phyloP scores from a whole-genome alignment of 2,113 vertebrate species.

The Hydrochoerus hydrochaeris region DNA sequence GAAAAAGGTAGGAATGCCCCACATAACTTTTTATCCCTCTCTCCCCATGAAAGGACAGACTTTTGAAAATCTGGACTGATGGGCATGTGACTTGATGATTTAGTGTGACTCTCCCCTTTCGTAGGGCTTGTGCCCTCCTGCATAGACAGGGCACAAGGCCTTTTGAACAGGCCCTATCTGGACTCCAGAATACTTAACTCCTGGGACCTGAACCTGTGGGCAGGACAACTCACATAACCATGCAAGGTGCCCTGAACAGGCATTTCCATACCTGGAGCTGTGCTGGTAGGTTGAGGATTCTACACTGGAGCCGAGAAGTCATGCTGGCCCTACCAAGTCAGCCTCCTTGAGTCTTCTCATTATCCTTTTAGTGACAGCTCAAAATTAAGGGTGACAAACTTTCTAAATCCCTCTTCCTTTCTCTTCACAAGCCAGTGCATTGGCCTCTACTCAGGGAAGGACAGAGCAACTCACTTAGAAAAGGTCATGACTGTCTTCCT shows the following conservation, averaged over 20 bases:
- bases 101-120: neutral
- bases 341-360: neutral
- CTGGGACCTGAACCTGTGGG: neutral
- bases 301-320: too few species aligned
- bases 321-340: neutral
- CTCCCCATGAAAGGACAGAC: neutral
- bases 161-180: neutral
- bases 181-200: neutral
- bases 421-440: neutral
- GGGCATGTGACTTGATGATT: neutral
- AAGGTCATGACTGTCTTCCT: neutral
- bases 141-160: neutral
- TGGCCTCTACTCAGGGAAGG: neutral
- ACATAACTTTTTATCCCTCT: neutral
- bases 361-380: neutral
- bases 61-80: neutral
- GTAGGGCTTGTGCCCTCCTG: neutral
- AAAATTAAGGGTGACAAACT: neutral
- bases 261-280: accelerated
- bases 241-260: accelerated
- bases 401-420: neutral
- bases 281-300: too few species aligned
- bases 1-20: neutral
- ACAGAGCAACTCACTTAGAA: neutral
- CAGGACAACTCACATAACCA: neutral